phyloP scores from a whole-genome alignment of 2,797 vertebrate species.

The Mormyrus hasselquistii region DNA sequence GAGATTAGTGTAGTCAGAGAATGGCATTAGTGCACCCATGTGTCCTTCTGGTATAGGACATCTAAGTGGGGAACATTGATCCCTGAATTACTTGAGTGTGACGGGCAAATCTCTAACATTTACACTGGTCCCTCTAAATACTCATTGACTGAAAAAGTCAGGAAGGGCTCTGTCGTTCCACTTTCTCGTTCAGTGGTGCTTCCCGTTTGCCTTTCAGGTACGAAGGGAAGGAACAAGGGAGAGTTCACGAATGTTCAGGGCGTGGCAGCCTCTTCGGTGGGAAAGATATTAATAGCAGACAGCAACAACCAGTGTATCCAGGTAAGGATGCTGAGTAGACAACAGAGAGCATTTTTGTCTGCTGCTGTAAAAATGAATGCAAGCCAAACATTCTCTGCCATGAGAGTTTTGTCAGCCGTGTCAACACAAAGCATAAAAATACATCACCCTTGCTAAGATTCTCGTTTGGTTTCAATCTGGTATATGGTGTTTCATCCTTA shows the following conservation, averaged over 20 bases:
- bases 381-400: neutral
- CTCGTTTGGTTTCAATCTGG: neutral
- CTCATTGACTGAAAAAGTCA: neutral
- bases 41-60: neutral
- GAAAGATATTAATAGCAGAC: conserved; percentile 92
- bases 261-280: conserved; percentile 80
- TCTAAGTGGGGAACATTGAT: neutral
- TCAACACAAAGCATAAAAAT: neutral
- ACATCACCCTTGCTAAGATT: neutral
- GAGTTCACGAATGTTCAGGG: conserved; percentile 98
- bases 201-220: conserved; percentile 63
- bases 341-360: neutral
- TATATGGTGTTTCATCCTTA: neutral
- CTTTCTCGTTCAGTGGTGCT: neutral
- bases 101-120: neutral
- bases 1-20: neutral
- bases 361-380: too few species aligned
- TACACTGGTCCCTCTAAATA: neutral
- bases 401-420: neutral
- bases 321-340: conserved; percentile 55
- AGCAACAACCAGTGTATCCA: conserved; percentile 99
- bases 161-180: neutral
- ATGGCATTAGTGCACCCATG: neutral
- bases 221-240: conserved; percentile 97
- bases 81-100: neutral